Evolutionary conservation across 1,140 invertebrate species (phyloP).

Genomic region (Drosophila tani): DNA sequence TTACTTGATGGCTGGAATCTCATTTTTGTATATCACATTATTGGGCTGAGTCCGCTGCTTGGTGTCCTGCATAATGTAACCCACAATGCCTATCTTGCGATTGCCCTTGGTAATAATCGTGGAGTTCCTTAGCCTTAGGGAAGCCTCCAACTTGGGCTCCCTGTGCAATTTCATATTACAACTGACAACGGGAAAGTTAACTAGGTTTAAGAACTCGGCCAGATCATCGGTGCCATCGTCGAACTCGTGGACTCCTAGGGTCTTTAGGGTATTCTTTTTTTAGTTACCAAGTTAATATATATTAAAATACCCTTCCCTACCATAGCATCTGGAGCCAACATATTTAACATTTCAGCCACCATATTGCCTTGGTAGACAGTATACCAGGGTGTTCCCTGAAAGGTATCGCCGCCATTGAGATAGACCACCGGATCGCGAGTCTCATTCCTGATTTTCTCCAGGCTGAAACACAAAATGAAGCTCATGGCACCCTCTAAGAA

Average conservation of each 20-base stretch:
- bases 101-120: slow-evolving; percentile 88
- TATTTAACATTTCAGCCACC: slow-evolving; percentile 90
- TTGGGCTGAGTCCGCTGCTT: slow-evolving; percentile 87
- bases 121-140: slow-evolving; percentile 86
- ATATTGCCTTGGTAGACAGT: slow-evolving; percentile 91
- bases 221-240: slow-evolving; percentile 91
- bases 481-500: too few species aligned
- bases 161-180: slow-evolving; percentile 90
- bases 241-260: slow-evolving; percentile 97
- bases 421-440: slow-evolving; percentile 87
- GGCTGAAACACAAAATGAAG: slow-evolving; percentile 59
- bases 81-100: slow-evolving; percentile 92
- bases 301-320: slow-evolving; percentile 87
- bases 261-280: slow-evolving; percentile 86
- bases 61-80: slow-evolving; percentile 94
- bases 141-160: slow-evolving; percentile 87
- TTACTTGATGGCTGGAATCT: slow-evolving; percentile 88
- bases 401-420: slow-evolving; percentile 95
- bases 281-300: slow-evolving; percentile 33
- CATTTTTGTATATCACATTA: slow-evolving; percentile 89
- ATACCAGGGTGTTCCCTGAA: slow-evolving; percentile 94
- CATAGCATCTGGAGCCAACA: slow-evolving; percentile 92
- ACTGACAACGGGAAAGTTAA: slow-evolving; percentile 90
- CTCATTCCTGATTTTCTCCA: slow-evolving; percentile 86
- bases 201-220: slow-evolving; percentile 89